A percentile compares a stretch with the other conserved stretches of the same genome.
Evolutionary conservation across 2,113 vertebrate genomes (phyloP).

Genomic region (Budorcas taxicolor): DNA sequence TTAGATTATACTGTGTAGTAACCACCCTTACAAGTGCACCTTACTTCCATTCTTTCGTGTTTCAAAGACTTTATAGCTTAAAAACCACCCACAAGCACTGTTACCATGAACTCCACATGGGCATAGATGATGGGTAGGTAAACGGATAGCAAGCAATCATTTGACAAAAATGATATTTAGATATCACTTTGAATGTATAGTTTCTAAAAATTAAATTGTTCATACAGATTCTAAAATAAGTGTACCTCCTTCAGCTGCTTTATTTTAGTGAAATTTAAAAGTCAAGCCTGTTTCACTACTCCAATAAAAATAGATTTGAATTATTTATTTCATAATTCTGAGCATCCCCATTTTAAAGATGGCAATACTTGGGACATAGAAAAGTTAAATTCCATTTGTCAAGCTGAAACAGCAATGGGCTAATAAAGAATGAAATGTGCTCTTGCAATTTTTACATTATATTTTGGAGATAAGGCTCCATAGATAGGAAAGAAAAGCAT

Average conservation of each 20-base stretch:
- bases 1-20: not conserved
- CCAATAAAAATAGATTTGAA: not conserved
- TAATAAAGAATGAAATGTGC: not conserved
- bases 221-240: not conserved
- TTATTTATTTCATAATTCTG: not conserved
- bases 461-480: not conserved
- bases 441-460: not conserved
- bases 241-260: not conserved
- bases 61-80: not conserved
- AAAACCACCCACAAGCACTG: not conserved
- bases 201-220: not conserved
- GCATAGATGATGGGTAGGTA: not conserved
- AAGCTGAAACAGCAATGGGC: not conserved
- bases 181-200: not conserved
- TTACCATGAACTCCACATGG: not conserved
- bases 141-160: not conserved
- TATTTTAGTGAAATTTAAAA: not conserved
- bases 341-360: not conserved
- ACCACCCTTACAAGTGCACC: not conserved
- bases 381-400: not conserved
- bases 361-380: not conserved
- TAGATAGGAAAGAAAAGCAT: not conserved
- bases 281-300: not conserved
- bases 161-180: slow-evolving; percentile 13
- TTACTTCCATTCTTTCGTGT: not conserved